Base-by-base conservation (phyloP, 2,113 vertebrate species). In the Ascaphus truei region DNA sequence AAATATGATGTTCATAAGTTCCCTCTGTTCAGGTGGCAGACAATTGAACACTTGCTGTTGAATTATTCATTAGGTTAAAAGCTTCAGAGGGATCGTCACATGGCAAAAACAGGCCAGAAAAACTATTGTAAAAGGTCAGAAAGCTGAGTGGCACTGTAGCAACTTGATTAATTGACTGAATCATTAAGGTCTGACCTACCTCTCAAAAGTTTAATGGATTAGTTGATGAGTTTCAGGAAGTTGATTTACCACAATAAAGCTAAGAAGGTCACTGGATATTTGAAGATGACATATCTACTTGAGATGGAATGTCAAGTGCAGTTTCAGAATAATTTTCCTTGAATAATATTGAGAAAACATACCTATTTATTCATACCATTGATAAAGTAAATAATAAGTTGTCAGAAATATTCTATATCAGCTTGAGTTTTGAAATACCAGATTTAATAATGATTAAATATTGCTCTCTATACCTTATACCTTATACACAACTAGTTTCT, bases 121-220 rank as follows among this genome's bases (percentile, higher is more conserved):
- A 82, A 72, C 72, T 71, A 41, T 75, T 72, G 81, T 77, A 52
- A 7, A 7, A 62, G 67, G 67, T 74, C 67, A 33, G 26, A 63
- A 56, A 30, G 12, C 51, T 8, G 5, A 77, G 41, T 2, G 5
- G 60, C 73, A 72, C 71, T 72, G 36, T 4, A 61, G 75, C 66
- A 12, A 48, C 57, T 58, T 82, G 83, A 86, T 85, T 82, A 83
- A 81, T 80, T 80, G 80, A 62, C 73, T 67, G 59, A 72, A 79
- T 79, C 79, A 62, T 22, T 59, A 72, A 50, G 75, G 73, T 78
- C 31, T 77, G 79, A 80, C 83, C 81, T 76, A 22, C 75, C 63
- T 74, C 75, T 61, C 57, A 8, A 67, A 81, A 72, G 77, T 68
- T 72, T 74, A 81, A 79, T 75, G 82, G 76, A 78, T 81, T 63